A percentile compares a stretch with the other conserved stretches of the same genome.
Evolutionary conservation across 2,888 invertebrate genomes (phyloP).

Genomic region (Lasioglossum malachurum): DNA sequence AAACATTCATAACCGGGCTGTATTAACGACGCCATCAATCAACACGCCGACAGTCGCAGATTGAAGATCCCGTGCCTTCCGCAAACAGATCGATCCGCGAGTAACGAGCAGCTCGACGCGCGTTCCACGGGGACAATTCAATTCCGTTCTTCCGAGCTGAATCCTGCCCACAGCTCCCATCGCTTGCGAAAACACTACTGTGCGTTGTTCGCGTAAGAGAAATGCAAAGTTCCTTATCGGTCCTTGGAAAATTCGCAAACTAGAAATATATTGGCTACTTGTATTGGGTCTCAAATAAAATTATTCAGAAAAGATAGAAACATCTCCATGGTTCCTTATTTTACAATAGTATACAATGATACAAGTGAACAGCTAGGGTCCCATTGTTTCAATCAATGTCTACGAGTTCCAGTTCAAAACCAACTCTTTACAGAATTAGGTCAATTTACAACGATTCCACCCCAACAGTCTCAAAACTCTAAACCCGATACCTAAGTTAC

Average conservation of each 20-base stretch:
- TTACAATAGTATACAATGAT: no score
- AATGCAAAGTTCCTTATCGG: no score
- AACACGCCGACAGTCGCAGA: conserved; percentile 2
- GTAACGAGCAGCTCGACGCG: neutral
- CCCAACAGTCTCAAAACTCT: neutral
- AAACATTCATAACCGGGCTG: conserved; percentile 7
- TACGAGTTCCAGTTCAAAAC: neutral
- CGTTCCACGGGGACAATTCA: neutral
- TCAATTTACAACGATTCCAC: neutral
- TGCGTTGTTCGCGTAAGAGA: no score
- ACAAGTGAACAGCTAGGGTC: neutral
- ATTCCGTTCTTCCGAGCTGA: neutral
- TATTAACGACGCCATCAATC: conserved; percentile 30
- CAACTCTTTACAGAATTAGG: neutral
- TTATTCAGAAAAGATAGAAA: no score
- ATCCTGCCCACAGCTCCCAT: neutral
- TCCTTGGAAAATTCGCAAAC: no score
- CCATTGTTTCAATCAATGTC: neutral
- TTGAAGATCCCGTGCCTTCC: conserved; percentile 10
- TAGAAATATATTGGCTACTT: no score
- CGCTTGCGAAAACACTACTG: neutral
- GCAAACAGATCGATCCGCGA: conserved; percentile 17
- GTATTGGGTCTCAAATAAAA: no score
- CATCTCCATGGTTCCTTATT: no score
- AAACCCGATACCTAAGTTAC: neutral